These are phyloP conservation scores for Parauchenoglanis punctatus DNA, from an alignment of 2,797 vertebrate genomes.

Conservation along the genomic window DNA sequence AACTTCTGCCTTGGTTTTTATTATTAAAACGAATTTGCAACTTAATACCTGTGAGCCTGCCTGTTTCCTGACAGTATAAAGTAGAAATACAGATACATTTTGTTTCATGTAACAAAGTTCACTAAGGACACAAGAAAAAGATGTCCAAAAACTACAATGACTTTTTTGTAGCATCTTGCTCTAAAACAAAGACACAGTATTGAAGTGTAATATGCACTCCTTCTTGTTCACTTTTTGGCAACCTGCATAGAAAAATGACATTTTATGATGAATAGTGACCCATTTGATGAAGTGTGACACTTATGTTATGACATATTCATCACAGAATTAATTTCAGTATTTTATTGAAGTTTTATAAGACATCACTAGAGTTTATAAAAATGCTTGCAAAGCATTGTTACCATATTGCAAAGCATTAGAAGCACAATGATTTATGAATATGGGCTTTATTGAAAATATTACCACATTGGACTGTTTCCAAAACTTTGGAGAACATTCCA, in stretches of 20 bases:
- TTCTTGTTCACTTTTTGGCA: not conserved
- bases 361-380: not conserved
- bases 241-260: not conserved
- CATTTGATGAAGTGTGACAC: not conserved
- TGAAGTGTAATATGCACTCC: not conserved
- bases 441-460: not conserved
- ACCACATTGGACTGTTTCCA: not conserved
- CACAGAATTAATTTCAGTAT: not conserved
- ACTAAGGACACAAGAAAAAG: not conserved
- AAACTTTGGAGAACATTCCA: not conserved
- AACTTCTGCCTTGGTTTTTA: too few species aligned
- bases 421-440: not conserved
- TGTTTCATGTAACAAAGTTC: not conserved
- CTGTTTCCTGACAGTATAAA: too few species aligned
- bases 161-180: not conserved
- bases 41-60: too few species aligned
- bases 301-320: not conserved
- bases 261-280: not conserved
- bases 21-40: too few species aligned
- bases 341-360: conserved; percentile 9
- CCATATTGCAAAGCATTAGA: not conserved
- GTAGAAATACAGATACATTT: not conserved
- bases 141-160: not conserved
- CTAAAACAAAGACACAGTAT: not conserved
- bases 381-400: not conserved